These are phyloP conservation scores for Phylloscopus trochilus DNA, from an alignment of 2,113 vertebrate species.

Conservation along the genomic window DNA sequence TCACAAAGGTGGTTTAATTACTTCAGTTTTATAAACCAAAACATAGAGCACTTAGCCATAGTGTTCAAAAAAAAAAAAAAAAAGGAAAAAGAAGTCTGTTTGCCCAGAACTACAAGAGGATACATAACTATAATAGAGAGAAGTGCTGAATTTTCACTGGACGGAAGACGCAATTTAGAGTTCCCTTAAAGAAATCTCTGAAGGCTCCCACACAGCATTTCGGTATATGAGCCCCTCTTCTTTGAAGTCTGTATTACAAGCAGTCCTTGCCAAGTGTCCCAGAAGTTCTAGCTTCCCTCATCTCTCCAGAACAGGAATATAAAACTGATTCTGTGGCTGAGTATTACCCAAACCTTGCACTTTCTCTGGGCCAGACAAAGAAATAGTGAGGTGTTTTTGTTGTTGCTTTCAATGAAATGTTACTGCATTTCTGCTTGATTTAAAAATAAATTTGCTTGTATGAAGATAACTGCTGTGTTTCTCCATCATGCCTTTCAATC, in stretches of 20 bases:
- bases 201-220: background rate
- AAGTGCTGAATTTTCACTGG: background rate
- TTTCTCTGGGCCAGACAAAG: background rate
- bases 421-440: background rate
- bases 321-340: background rate
- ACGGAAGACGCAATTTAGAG: background rate
- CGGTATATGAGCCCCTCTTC: fast-evolving
- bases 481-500: background rate
- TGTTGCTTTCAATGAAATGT: background rate
- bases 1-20: background rate
- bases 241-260: background rate
- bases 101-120: background rate
- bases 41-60: background rate
- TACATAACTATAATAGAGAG: background rate
- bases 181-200: background rate
- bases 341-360: background rate
- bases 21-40: background rate
- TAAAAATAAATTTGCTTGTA: background rate
- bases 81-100: background rate
- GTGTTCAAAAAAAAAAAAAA: background rate
- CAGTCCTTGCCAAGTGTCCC: background rate
- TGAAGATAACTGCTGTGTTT: background rate
- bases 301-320: background rate
- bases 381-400: background rate
- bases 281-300: background rate